Evolutionary conservation across 1,140 invertebrate species (phyloP).

Genomic region (Belonocnema kinseyi): DNA sequence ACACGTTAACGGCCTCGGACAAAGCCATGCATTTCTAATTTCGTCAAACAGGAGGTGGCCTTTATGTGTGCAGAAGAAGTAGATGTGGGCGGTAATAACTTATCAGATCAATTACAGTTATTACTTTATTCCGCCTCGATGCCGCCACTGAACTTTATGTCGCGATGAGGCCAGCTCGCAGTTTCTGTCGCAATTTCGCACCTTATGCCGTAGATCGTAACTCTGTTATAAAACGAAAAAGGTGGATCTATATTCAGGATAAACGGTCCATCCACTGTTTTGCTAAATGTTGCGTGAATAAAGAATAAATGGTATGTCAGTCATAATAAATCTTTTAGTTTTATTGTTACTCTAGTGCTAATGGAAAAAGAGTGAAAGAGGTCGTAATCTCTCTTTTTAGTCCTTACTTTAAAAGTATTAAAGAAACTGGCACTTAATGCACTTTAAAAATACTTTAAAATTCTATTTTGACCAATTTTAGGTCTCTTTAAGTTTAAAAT

Average conservation of each 20-base stretch:
- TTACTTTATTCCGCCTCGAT: conserved; percentile 70
- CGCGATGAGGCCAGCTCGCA: conserved; percentile 62
- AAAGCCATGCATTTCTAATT: background rate
- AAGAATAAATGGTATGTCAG: background rate
- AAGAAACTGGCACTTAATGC: too few relatives aligned
- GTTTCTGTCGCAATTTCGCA: conserved; percentile 60
- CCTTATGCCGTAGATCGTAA: conserved; percentile 38
- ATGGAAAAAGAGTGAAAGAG: background rate
- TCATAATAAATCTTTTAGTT: conserved; percentile 9
- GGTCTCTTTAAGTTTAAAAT: too few relatives aligned
- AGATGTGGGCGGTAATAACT: conserved; percentile 61
- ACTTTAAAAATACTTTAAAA: too few relatives aligned
- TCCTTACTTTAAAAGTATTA: too few relatives aligned
- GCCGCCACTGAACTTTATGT: conserved; percentile 60
- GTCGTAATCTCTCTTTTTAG: background rate
- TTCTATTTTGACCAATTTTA: too few relatives aligned
- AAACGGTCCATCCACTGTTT: conserved; percentile 12
- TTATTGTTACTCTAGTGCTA: conserved; percentile 18
- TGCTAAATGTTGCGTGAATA: conserved; percentile 21
- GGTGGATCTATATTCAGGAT: conserved; percentile 5
- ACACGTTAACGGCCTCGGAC: too few relatives aligned
- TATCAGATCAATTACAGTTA: conserved; percentile 74
- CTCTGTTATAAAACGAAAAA: conserved; percentile 17
- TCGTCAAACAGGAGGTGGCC: background rate
- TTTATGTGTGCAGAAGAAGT: conserved; percentile 33